Evolutionary conservation across 1,140 invertebrate species (phyloP).

Genomic region (Acyrthosiphon pisum): DNA sequence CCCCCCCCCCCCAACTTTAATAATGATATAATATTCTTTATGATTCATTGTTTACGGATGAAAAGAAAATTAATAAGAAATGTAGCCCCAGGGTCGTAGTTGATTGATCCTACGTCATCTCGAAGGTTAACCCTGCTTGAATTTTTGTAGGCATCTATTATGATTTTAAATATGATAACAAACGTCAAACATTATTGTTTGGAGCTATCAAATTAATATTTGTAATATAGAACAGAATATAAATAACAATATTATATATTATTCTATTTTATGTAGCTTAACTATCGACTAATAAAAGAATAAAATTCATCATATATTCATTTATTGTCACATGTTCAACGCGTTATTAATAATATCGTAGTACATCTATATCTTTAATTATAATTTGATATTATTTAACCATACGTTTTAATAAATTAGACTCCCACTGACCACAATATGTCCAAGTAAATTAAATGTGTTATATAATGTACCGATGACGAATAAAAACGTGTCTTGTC

Average conservation of each 20-base stretch:
- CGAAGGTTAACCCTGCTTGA: not conserved
- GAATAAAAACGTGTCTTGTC: not conserved
- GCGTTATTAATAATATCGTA: not conserved
- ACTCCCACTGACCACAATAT: not conserved
- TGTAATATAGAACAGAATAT: not conserved
- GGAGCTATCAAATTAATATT: not conserved
- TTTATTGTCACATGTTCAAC: not conserved
- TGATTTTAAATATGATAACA: not conserved
- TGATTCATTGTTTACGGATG: conserved; percentile 5
- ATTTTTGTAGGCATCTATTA: not conserved
- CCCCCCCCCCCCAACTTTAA: not conserved
- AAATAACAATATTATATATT: not conserved
- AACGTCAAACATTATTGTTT: conserved; percentile 5
- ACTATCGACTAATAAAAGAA: not conserved
- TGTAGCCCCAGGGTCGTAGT: conserved; percentile 1
- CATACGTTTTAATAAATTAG: not conserved
- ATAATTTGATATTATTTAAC: not conserved
- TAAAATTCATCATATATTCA: not conserved
- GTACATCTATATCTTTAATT: not conserved
- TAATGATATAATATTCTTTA: not conserved
- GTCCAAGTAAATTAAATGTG: not conserved
- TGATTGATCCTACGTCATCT: conserved; percentile 22
- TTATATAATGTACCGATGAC: not conserved
- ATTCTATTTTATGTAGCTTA: not conserved
- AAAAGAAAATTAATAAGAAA: conserved; percentile 28